phyloP scores from a whole-genome alignment of 2,113 vertebrate species.

The Chaenogobius annularis region DNA sequence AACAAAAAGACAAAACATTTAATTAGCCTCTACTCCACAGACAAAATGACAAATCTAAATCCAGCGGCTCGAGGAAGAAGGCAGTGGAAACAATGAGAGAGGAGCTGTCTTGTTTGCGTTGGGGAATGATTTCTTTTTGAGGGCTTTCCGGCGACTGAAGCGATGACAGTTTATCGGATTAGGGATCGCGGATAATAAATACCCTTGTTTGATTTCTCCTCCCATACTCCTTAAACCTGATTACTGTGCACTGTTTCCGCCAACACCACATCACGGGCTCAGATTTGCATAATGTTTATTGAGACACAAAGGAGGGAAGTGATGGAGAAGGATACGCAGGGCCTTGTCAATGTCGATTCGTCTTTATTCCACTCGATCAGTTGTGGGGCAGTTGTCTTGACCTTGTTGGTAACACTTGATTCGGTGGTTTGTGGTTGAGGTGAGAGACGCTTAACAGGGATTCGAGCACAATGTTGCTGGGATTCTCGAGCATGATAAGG shows the following conservation, averaged over 20 bases:
- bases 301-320: conserved; percentile 41
- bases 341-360: conserved; percentile 36
- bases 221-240: conserved; percentile 71
- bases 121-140: conserved; percentile 23
- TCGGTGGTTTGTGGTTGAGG: not conserved
- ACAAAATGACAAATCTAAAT: conserved; percentile 68
- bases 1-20: conserved; percentile 72
- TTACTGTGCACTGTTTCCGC: conserved; percentile 70
- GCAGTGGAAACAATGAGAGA: conserved; percentile 15
- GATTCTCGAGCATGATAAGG: not conserved
- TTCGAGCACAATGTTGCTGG: not conserved
- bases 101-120: conserved; percentile 34
- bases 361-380: conserved; percentile 30
- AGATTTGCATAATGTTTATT: conserved; percentile 64
- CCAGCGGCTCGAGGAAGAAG: conserved; percentile 42
- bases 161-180: conserved; percentile 77
- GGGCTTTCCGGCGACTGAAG: conserved; percentile 68
- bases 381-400: conserved; percentile 21
- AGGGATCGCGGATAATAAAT: conserved; percentile 74
- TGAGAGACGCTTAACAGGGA: not conserved
- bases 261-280: conserved; percentile 55
- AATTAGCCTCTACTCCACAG: conserved; percentile 73
- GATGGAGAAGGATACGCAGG: conserved; percentile 39
- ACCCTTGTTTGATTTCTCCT: conserved; percentile 71
- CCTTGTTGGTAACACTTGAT: conserved; percentile 17